These are phyloP conservation scores for Ophion ventricosus DNA, from an alignment of 2,888 invertebrate genomes.

Conservation along the genomic window DNA sequence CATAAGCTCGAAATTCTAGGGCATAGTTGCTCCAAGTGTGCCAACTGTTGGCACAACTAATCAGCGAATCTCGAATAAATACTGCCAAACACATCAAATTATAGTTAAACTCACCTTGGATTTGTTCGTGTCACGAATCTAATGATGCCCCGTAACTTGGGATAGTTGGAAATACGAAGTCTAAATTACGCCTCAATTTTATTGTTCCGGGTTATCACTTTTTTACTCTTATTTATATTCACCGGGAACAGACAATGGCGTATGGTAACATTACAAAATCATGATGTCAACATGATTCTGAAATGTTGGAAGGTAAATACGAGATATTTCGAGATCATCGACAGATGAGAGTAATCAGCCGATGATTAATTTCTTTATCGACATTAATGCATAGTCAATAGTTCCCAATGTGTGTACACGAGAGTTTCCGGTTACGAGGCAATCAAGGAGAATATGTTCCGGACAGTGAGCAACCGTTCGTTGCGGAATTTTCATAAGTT, in stretches of 20 bases:
- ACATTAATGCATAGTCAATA: neutral
- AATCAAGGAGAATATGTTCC: neutral
- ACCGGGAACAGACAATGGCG: neutral
- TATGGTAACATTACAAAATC: neutral
- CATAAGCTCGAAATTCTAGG: constrained; percentile 44
- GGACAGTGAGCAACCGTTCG: neutral
- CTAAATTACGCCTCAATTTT: neutral
- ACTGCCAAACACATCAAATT: neutral
- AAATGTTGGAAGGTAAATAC: neutral
- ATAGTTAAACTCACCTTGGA: neutral
- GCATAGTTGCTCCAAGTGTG: constrained; percentile 5
- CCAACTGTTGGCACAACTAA: constrained; percentile 24
- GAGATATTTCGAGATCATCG: neutral
- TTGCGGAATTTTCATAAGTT: constrained; percentile 44
- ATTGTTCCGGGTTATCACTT: neutral
- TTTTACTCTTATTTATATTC: neutral
- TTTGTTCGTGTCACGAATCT: neutral
- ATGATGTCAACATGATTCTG: neutral
- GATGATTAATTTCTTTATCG: neutral
- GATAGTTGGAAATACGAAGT: neutral
- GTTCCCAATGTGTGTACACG: neutral
- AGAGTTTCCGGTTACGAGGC: neutral
- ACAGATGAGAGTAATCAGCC: neutral
- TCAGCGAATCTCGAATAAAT: constrained; percentile 6
- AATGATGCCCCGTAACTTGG: neutral